Percentiles rank a stretch among this genome's conserved stretches.
Evolutionary conservation across 2,113 vertebrate species (phyloP).

Genomic region (Pipa parva): DNA sequence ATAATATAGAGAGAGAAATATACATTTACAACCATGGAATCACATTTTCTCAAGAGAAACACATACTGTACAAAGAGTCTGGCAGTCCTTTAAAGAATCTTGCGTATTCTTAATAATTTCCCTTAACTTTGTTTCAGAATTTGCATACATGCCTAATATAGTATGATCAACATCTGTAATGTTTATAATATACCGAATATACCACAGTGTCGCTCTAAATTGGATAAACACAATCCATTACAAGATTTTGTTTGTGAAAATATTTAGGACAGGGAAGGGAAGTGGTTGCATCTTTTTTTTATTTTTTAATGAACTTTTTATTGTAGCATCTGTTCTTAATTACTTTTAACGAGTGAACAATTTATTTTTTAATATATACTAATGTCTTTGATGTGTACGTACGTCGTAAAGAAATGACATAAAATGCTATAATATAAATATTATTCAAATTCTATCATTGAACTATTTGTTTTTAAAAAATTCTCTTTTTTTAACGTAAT

Average conservation of each 20-base stretch:
- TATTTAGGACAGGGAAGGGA: neutral
- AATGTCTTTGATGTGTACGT: neutral
- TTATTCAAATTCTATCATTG: neutral
- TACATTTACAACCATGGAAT: too few relatives aligned
- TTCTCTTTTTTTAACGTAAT: neutral
- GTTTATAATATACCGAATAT: constrained; percentile 63
- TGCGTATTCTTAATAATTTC: too few relatives aligned
- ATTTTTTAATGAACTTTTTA: neutral
- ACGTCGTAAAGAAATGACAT: neutral
- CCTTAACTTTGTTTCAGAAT: constrained; percentile 62
- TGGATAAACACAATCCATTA: constrained; percentile 65
- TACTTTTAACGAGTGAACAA: neutral
- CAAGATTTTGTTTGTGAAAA: constrained; percentile 62
- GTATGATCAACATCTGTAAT: constrained; percentile 72
- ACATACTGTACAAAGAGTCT: too few relatives aligned
- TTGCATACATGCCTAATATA: constrained; percentile 73
- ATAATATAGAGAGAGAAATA: too few relatives aligned
- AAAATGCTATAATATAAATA: neutral
- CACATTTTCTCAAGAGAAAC: too few relatives aligned
- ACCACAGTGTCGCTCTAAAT: constrained; percentile 60
- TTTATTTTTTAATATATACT: neutral
- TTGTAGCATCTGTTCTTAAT: neutral
- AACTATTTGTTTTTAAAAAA: neutral
- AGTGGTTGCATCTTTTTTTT: neutral
- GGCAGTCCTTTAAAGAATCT: too few relatives aligned